Base-by-base conservation (phyloP, 2,888 invertebrate genomes). In the Drosophila rubida region DNA sequence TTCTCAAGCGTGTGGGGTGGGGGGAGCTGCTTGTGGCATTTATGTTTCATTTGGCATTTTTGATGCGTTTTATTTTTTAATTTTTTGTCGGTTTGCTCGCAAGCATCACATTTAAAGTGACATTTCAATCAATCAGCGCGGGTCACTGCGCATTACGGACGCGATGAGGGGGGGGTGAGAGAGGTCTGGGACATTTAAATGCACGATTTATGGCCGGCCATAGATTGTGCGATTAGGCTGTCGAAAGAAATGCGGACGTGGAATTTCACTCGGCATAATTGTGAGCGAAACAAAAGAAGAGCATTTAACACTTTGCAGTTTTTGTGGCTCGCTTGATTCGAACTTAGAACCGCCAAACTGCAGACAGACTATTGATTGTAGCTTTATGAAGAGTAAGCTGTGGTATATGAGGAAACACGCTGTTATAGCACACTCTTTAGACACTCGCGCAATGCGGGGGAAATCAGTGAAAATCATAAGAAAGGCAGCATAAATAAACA, bases 61-160 rank as follows among this genome's bases (percentile, higher is more conserved):
- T 78, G 78, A 82, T 84, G 66, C 72, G 72, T 82, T 78, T 79
- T 80, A 42, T 68, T 72, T 70, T 53, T 75, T 64, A 61, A 55
- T 66, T 76, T 78, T 78, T 67, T 66, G 57, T 63, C 60, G 60
- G 39, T 64, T 48, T 70, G 48, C 55, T 60, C 53, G 53, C 49
- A 39, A 74, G 62, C 71, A 61, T 66, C 75, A 67, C 79, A 76
- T 82, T 86, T 88, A 89, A 87, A 86, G 87, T 89, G 87, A 85
- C 87, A 88, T 88, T 89, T 89, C 89, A 90, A 90, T 90, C 90
- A 90, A 90, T 90, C 90, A 88, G 81, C 62, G 35, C 60, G 48
- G 41, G 30, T 68, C 65, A 69, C 55, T 46, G 35, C 58, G 39
- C 70, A 69, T 35, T 41, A 55, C 41, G 46, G 22, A 23, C 42